A percentile compares a stretch with the other conserved stretches of the same genome.
These are phyloP conservation scores for Progne subis DNA, from an alignment of 2,113 vertebrate genomes.

Conservation along the genomic window DNA sequence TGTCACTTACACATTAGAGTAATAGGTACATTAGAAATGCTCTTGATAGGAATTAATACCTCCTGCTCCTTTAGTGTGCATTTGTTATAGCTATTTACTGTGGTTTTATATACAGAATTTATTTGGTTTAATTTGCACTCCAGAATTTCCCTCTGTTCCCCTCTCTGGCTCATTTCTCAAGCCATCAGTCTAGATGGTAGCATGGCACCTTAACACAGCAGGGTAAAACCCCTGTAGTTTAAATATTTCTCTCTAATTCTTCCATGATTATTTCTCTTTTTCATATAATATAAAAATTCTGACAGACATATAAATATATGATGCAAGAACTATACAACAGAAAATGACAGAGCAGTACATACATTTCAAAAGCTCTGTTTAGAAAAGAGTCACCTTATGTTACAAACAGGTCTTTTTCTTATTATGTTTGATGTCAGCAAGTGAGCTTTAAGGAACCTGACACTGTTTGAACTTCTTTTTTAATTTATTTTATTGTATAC, in stretches of 20 bases:
- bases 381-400: slow-evolving; percentile 55
- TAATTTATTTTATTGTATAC: slow-evolving; percentile 60
- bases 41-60: slow-evolving; percentile 53
- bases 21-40: slow-evolving; percentile 61
- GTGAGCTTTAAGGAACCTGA: slow-evolving; percentile 39
- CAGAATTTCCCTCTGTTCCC: not conserved
- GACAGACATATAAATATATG: not conserved
- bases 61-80: slow-evolving; percentile 4
- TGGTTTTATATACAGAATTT: not conserved
- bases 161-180: slow-evolving; percentile 31
- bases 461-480: slow-evolving; percentile 56
- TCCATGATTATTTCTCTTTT: not conserved
- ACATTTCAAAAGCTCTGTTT: slow-evolving; percentile 48
- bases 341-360: slow-evolving; percentile 18
- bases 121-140: slow-evolving; percentile 27
- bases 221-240: not conserved
- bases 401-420: slow-evolving; percentile 49
- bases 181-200: not conserved
- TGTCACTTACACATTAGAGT: slow-evolving; percentile 57
- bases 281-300: slow-evolving; percentile 6
- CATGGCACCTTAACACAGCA: slow-evolving; percentile 33
- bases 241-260: not conserved
- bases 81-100: slow-evolving; percentile 46
- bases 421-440: slow-evolving; percentile 25
- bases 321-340: not conserved